Evolutionary conservation across 2,888 invertebrate genomes (phyloP), one percentile per base, ranked within the genome.

Genomic region (Drosophila suboccidentalis): DNA sequence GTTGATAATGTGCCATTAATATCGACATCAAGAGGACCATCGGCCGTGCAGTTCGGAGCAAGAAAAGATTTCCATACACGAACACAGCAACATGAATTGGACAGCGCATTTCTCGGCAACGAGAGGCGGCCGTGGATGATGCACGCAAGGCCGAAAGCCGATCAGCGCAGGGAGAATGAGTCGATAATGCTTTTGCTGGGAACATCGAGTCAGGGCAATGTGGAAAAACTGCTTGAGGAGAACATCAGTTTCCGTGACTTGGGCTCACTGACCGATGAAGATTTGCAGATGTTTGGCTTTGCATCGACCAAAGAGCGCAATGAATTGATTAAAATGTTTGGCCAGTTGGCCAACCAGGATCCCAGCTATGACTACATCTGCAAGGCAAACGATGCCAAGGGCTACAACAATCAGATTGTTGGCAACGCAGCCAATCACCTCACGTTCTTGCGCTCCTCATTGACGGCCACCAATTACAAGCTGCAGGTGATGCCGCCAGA

Each of bases 391-490:
- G 86, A 82, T 10, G 90, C 92, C 0, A 60, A 75, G 3, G 29
- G 29, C 3, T 91, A 85, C 26, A 92, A 92, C 68, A 75, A 86
- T 32, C 72, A 87, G 34, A 92, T 92, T 9, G 17, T 92, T 9
- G 75, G 75, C 11, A 90, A 85, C 43, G 87, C 91, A 0, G 71
- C 80, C 3, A 72, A 71, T 5, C 93, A 92, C 53, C 71, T 92
- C 6, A 83, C 87, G 44, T 80, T 83, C 9, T 78, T 92, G 83
- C 87, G 90, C 13, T 89, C 91, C 3, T 89, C 92, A 1, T 36
- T 92, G 34, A 80, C 90, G 0, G 91, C 89, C 15, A 90, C 92
- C 17, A 90, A 92, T 51, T 90, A 92, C 50, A 92, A 92, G 74
- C 66, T 92, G 26, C 80, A 89, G 59, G 74, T 92, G 9, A 82